These are phyloP conservation scores for Anoplolepis gracilipes DNA, from an alignment of 1,140 invertebrate species.

Conservation along the genomic window DNA sequence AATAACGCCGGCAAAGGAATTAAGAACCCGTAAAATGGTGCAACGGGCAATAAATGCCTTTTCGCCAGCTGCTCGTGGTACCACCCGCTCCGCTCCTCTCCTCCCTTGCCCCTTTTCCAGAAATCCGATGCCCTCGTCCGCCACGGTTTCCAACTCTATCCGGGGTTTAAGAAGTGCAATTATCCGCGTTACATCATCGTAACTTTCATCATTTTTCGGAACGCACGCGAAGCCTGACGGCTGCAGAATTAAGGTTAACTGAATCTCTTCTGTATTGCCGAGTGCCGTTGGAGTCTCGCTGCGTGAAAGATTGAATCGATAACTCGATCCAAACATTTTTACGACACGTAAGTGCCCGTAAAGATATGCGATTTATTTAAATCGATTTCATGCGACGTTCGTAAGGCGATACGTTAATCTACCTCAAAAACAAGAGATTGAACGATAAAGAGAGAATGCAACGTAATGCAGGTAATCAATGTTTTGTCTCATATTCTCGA, in stretches of 20 bases:
- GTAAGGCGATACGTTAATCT: not conserved
- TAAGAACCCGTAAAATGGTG: conserved; percentile 83
- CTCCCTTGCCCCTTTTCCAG: not conserved
- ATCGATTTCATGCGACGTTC: conserved; percentile 43
- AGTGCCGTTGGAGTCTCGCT: conserved; percentile 26
- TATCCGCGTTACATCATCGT: conserved; percentile 67
- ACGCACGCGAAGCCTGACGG: conserved; percentile 50
- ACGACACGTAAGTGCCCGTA: conserved; percentile 15
- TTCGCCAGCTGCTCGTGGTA: conserved; percentile 79
- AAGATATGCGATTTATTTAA: conserved; percentile 33
- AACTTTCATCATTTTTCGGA: conserved; percentile 72
- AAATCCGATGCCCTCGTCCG: conserved; percentile 20
- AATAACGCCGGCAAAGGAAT: conserved; percentile 77
- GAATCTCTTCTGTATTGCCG: conserved; percentile 49
- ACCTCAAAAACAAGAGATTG: not conserved
- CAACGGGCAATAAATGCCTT: conserved; percentile 83
- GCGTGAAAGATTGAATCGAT: conserved; percentile 55
- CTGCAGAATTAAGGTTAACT: conserved; percentile 52
- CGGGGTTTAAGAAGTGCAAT: conserved; percentile 62
- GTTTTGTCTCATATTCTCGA: conserved; percentile 7
- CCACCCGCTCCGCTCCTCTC: conserved; percentile 53
- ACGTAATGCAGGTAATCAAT: not conserved
- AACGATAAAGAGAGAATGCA: not conserved
- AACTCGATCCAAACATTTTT: conserved; percentile 52
- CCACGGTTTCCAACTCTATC: conserved; percentile 52